Evolutionary conservation across 2,888 invertebrate genomes (phyloP), one percentile per base, ranked within the genome.

Genomic region (Eupithecia pulchellata): DNA sequence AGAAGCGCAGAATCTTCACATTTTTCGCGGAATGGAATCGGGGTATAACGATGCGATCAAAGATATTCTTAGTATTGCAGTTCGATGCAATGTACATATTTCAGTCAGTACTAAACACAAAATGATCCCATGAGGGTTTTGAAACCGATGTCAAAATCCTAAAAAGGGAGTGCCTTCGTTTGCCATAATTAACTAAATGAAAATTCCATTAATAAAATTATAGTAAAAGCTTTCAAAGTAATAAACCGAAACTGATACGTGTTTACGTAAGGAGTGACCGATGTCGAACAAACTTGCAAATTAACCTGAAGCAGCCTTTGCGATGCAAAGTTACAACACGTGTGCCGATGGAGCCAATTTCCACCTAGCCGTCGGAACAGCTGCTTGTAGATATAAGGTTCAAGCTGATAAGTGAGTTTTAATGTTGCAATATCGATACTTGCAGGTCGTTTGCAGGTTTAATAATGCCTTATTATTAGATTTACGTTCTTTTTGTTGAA

Each of bases 261-360:
- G 66, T 69, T 60, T 65, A 39, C 65, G 13, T 30, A 57, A 47
- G 29, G 60, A 62, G 39, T 65, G 68, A 57, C 71, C 62, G 61
- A 64, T 71, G 65, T 68, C 34, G 64, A 29, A n/a, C 20, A 27
- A 71, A 65, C 68, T 65, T 65, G 71, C 64, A 68, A 72, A 72
- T 72, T 61, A 57, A 36, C 20, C 20, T 47, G 9, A n/a, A 68
- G 64, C 13, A n/a, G 20, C 71, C 68, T 72, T 65, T 72, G n/a
- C 39, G 17, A 72, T 68, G 68, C 68, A 72, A 72, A 72, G 62
- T 68, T 66, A 8, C 47, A 52, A 52, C 52, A 65, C 42, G 68
- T 65, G 65, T 65, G 58, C 63, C 32, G 57, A 69, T 63, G 47
- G 42, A 57, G 39, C 29, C 57, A 68, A 62, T 71, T 64, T 64